Evolutionary conservation across 1,140 invertebrate species (phyloP).

Genomic region (Neotoxoptera formosana): DNA sequence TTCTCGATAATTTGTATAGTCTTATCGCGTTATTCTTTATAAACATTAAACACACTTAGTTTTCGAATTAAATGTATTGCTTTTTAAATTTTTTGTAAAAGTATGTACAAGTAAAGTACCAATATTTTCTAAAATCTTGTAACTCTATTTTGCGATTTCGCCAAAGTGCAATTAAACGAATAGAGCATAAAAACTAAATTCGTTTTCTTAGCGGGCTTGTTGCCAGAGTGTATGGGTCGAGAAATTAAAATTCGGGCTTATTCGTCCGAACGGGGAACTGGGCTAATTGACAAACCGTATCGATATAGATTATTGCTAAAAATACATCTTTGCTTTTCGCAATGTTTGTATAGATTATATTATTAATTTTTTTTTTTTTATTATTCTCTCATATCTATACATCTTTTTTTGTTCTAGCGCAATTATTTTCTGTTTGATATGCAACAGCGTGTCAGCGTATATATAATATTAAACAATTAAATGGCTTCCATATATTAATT

Average conservation of each 20-base stretch:
- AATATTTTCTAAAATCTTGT: not conserved
- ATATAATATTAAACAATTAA: not conserved
- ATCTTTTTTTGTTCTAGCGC: not conserved
- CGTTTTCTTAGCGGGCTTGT: not conserved
- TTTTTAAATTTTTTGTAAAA: not conserved
- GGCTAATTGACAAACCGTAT: not conserved
- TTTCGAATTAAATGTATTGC: not conserved
- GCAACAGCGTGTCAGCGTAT: not conserved
- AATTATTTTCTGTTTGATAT: conserved; percentile 1
- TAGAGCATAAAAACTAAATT: not conserved
- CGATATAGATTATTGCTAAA: conserved; percentile 45
- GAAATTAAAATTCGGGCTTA: conserved; percentile 6
- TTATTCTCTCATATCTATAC: not conserved
- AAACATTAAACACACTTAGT: not conserved
- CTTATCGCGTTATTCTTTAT: not conserved
- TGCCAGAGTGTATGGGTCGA: conserved; percentile 20
- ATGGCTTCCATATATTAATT: not conserved
- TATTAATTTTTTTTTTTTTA: not conserved
- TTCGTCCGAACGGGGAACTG: not conserved
- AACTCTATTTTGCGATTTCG: not conserved
- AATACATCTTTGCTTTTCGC: conserved; percentile 17
- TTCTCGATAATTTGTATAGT: not conserved
- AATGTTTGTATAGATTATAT: not conserved
- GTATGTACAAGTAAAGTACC: not conserved
- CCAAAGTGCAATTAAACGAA: not conserved